Evolutionary conservation across 2,888 invertebrate species (phyloP).

Genomic region (Deroplatys truncata): DNA sequence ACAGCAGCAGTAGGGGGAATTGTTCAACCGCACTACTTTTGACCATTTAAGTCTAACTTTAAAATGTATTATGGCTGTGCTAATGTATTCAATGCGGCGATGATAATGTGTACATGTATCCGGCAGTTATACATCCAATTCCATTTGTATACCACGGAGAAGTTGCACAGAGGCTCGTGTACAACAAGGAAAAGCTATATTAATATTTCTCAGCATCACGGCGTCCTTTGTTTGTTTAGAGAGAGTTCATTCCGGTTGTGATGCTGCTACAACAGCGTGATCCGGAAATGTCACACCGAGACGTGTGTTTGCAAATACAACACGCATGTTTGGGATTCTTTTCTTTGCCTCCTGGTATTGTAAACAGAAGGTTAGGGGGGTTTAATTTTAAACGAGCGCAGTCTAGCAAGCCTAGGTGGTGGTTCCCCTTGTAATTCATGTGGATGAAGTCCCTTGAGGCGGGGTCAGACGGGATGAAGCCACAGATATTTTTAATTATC

Average conservation of each 20-base stretch:
- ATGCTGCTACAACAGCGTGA: background rate
- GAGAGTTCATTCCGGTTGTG: background rate
- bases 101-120: too few species aligned
- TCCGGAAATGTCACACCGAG: background rate
- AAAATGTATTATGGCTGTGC: too few species aligned
- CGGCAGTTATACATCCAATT: too few species aligned
- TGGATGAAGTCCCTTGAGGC: background rate
- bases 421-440: background rate
- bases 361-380: background rate
- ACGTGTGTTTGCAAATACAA: background rate
- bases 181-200: background rate
- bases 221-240: background rate
- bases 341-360: background rate
- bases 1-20: too few species aligned
- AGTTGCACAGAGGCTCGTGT: too few species aligned
- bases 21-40: too few species aligned
- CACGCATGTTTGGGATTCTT: background rate
- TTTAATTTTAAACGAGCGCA: background rate
- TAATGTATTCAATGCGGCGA: too few species aligned
- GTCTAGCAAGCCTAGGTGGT: background rate
- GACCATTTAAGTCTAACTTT: too few species aligned
- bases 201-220: background rate
- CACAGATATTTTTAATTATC: slow-evolving; percentile 17
- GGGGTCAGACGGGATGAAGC: background rate
- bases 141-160: too few species aligned